Conservation (phyloP, 2,113 vertebrate species). For the Engraulis encrasicolus region DNA sequence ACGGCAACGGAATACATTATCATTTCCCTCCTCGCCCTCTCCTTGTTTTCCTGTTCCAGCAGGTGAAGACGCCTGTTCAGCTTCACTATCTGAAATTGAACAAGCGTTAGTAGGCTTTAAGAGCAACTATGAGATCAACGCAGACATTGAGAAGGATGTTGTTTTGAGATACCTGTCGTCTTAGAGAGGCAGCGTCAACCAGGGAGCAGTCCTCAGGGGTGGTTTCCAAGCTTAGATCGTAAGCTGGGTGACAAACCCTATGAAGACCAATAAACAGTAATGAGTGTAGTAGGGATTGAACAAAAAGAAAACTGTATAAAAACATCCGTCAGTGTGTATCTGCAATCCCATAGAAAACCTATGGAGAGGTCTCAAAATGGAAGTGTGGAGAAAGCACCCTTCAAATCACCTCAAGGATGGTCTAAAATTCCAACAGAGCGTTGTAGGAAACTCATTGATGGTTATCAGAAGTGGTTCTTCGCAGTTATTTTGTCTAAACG, state of each 20-base stretch:
- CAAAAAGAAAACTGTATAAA: not conserved
- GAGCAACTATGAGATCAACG: not conserved
- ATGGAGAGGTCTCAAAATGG: too few species aligned
- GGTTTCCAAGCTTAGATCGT: conserved; percentile 80
- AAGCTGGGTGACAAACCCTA: conserved; percentile 76
- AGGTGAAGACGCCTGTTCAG: conserved; percentile 93
- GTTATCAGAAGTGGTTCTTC: too few species aligned
- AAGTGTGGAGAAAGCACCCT: too few species aligned
- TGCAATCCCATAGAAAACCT: too few species aligned
- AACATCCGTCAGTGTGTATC: not conserved
- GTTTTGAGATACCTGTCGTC: conserved; percentile 83
- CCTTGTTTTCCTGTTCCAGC: conserved; percentile 95
- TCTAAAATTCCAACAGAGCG: too few species aligned
- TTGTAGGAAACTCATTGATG: too few species aligned
- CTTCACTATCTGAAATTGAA: conserved; percentile 88
- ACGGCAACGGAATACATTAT: conserved; percentile 94
- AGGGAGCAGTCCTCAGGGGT: conserved; percentile 85
- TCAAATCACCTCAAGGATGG: too few species aligned
- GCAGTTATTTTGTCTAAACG: too few species aligned
- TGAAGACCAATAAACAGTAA: conserved; percentile 31
- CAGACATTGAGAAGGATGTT: not conserved
- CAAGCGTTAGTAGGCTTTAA: not conserved
- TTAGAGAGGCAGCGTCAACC: conserved; percentile 87
- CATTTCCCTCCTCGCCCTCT: conserved; percentile 90
- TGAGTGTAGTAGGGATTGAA: not conserved